These are phyloP conservation scores for Melinaea menophilus DNA, from an alignment of 2,888 invertebrate genomes.

Conservation along the genomic window DNA sequence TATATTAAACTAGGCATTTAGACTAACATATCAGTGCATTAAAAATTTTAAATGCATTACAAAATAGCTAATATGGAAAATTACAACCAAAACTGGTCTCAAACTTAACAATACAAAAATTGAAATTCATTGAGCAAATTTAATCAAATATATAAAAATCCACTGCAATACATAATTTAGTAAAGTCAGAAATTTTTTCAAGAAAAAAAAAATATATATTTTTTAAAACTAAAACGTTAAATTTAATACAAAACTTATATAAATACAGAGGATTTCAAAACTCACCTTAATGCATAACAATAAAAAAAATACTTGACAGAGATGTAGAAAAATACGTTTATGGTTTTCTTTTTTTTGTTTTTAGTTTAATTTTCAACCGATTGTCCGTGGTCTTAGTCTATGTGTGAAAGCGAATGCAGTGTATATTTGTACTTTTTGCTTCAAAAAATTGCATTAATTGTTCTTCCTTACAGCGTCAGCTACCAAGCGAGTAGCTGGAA, in stretches of 20 bases:
- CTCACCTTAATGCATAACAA: conserved; percentile 3
- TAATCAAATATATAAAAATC: conserved; percentile 47
- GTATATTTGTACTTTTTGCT: conserved; percentile 46
- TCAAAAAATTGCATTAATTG: conserved; percentile 45
- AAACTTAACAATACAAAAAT: conserved; percentile 42
- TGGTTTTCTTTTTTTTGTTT: conserved; percentile 16
- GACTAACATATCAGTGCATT: conserved; percentile 39
- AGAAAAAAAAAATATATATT: conserved; percentile 32
- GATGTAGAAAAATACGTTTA: conserved; percentile 24
- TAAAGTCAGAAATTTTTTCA: conserved; percentile 39
- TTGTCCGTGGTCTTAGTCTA: conserved; percentile 9
- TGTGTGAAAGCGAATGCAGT: conserved; percentile 38
- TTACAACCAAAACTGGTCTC: conserved; percentile 33
- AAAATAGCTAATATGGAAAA: conserved; percentile 38
- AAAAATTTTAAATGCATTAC: conserved; percentile 34
- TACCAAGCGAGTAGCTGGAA: conserved; percentile 62
- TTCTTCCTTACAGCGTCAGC: conserved; percentile 59
- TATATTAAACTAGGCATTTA: conserved; percentile 32
- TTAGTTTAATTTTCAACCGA: background rate
- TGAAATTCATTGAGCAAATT: conserved; percentile 66
- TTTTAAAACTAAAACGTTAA: background rate
- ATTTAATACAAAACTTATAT: conserved; percentile 11
- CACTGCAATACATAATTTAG: conserved; percentile 55
- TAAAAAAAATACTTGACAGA: conserved; percentile 11
- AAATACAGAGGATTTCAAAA: conserved; percentile 26